phyloP scores from a whole-genome alignment of 2,113 vertebrate genomes.

The Uropsilus gracilis region DNA sequence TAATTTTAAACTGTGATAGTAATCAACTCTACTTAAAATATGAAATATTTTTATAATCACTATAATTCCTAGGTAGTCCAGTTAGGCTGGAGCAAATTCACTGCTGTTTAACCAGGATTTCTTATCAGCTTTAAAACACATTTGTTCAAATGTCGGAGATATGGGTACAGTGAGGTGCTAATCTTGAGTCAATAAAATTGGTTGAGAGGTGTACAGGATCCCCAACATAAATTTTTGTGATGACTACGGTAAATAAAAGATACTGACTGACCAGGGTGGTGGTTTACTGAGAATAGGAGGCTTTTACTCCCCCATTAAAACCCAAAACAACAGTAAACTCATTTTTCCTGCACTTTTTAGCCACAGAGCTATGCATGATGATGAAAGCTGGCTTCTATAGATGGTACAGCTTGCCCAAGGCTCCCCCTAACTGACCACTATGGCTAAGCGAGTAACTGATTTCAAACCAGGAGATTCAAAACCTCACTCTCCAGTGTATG shows the following conservation, averaged over 20 bases:
- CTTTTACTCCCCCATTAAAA: background rate
- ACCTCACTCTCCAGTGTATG: background rate
- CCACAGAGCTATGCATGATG: background rate
- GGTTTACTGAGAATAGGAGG: background rate
- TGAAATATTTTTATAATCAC: conserved; percentile 1
- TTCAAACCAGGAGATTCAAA: background rate
- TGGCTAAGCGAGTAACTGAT: background rate
- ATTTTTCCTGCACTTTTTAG: background rate
- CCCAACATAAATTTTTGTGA: background rate
- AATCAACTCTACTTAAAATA: background rate
- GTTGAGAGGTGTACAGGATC: background rate
- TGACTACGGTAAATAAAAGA: background rate
- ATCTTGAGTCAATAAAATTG: background rate
- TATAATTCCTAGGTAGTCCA: background rate
- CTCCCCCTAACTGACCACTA: too few relatives aligned
- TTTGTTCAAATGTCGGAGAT: background rate
- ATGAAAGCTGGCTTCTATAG: background rate
- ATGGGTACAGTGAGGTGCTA: background rate
- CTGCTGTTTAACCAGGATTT: background rate
- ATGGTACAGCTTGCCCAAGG: background rate
- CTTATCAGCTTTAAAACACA: background rate
- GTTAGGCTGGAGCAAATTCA: background rate
- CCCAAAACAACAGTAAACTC: background rate
- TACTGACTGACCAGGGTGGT: background rate
- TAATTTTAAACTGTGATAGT: background rate